Evolutionary conservation across 53 echinoderm and acorn worm genomes (phyloP).

Genomic region (Stichopus horrens): DNA sequence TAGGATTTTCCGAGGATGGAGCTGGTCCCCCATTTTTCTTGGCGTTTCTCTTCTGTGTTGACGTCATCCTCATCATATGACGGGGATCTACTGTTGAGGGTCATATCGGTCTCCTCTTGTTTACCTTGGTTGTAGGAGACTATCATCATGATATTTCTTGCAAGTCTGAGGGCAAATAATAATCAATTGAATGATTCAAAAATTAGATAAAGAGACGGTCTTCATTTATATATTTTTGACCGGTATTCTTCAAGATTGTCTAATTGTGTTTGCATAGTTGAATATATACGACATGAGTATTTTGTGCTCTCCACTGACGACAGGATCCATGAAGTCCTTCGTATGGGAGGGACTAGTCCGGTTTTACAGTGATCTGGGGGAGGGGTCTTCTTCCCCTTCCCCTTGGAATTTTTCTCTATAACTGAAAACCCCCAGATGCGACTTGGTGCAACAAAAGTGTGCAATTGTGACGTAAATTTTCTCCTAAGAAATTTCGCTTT

Average conservation of each 20-base stretch:
- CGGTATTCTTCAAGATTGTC: not conserved
- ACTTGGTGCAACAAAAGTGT: too few species aligned
- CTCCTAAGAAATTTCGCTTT: too few species aligned
- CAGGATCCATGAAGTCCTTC: too few species aligned
- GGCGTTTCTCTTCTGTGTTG: conserved; percentile 56
- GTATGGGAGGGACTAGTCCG: too few species aligned
- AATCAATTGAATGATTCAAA: not conserved
- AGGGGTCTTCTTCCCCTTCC: too few species aligned
- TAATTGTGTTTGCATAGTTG: not conserved
- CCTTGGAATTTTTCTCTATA: too few species aligned
- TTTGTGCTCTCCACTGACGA: too few species aligned
- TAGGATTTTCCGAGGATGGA: conserved; percentile 95
- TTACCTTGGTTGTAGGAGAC: conserved; percentile 71
- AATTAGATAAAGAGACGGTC: not conserved
- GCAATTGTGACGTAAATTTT: too few species aligned
- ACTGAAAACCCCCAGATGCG: too few species aligned
- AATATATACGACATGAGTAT: not conserved
- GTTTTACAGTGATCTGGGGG: too few species aligned
- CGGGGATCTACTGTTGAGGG: conserved; percentile 14
- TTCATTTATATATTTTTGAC: not conserved
- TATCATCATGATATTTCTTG: conserved; percentile 91
- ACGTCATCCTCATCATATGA: conserved; percentile 54
- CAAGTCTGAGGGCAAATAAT: conserved; percentile 57
- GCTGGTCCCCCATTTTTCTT: conserved; percentile 70
- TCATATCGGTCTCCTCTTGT: conserved; percentile 54